Base-by-base conservation (phyloP, 1,140 invertebrate genomes). In the Halesus radiatus region DNA sequence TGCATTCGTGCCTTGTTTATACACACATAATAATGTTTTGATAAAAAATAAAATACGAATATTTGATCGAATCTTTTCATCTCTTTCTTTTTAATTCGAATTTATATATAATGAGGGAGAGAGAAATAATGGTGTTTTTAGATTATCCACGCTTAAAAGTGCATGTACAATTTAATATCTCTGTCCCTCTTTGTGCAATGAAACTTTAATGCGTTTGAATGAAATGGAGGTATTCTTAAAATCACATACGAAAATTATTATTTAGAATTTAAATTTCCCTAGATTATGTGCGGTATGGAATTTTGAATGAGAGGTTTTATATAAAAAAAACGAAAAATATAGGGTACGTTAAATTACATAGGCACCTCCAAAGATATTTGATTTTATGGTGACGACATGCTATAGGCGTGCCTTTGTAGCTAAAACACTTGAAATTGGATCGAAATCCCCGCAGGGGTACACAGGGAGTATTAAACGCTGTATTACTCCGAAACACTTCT, bases 21-120 rank as follows among this genome's bases (percentile, higher is more conserved):
- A 18, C 23, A 60, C 56, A 32, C 29, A 26, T 66, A 66, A 66
- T 66, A 66, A 10, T 66, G 62, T 66, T 66, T 66, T 66, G 62
- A 66, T 66, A 66, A 26, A 29, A 29, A 66, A 66, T 45, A 45
- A 66, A 32, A 66, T 58, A 66, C 10, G 23, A 66, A 45, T 10
- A 45, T 45, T 45, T 45, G 4, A 45, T 45, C 29, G 29, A 29
- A 66, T 26, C 5, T 29, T 22, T 29, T 29, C 22, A 29, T 66
- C 62, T 32, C 29, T 32, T 29, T 66, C 62, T 32, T n/a, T 22
- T 29, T 26, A 7, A 66, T 66, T 29, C 22, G 29, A 37, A 16
- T 15, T 66, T 16, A 32, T n/a, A 10, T 2, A 13, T 3, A 66
- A 3, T n/a, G 29, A 66, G 62, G 6, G 62, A 29, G 62, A 66